phyloP scores from a whole-genome alignment of 2,113 vertebrate genomes.

The mouse (Mus musculus) region GRCm39 chr11:91277501-91278000 shows the following conservation, averaged over 20 bases:
- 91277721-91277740: neutral
- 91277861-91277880: neutral
- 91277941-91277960: neutral
- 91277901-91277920: neutral
- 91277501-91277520: constrained; percentile 50
- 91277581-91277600: neutral
- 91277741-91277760: neutral
- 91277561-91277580: constrained; percentile 42
- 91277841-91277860: neutral
- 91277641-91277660: neutral
- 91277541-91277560: constrained; percentile 7
- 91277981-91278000: neutral
- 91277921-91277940: neutral
- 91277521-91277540: neutral
- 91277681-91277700: neutral
- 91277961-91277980: neutral
- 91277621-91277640: neutral
- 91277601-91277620: neutral
- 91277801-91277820: neutral
- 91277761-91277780: neutral
- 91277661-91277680: constrained; percentile 20
- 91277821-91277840: neutral
- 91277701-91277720: neutral
- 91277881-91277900: neutral
- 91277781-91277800: neutral